Percentiles rank a stretch among this genome's conserved stretches.
These are phyloP conservation scores for Lophochroa leadbeateri DNA, from an alignment of 2,113 vertebrate species.

Conservation along the genomic window DNA sequence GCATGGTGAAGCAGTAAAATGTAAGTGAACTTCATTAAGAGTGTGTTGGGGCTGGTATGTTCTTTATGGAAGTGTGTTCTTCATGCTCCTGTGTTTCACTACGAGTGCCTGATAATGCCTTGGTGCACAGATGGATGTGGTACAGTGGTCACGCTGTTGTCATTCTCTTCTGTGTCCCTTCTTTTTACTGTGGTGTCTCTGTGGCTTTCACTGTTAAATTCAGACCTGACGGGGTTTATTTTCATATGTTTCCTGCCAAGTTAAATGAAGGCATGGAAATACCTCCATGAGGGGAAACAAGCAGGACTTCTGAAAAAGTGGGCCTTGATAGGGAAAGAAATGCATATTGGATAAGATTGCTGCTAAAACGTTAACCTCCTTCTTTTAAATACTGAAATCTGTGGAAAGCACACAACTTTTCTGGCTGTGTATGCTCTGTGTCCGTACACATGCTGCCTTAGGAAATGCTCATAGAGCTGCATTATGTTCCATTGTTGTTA, in stretches of 20 bases:
- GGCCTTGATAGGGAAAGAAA: neutral
- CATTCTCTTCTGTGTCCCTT: neutral
- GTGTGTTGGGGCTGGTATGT: neutral
- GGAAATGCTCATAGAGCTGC: neutral
- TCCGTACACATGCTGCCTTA: neutral
- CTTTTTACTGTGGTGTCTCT: neutral
- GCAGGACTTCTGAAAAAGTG: neutral
- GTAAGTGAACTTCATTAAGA: neutral
- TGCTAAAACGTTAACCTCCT: neutral
- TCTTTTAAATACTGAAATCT: neutral
- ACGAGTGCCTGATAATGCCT: rapidly evolving
- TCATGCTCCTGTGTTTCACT: neutral
- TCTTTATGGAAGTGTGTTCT: neutral
- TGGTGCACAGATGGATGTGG: neutral
- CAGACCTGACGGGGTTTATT: neutral
- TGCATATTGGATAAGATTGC: neutral
- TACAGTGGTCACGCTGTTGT: neutral
- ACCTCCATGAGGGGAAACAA: neutral
- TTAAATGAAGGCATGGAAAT: neutral
- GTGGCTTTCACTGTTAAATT: neutral
- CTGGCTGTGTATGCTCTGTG: neutral
- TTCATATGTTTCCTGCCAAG: neutral
- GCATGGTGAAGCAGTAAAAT: neutral
- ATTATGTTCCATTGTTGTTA: neutral
- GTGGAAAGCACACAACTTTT: neutral